A percentile compares a stretch with the other conserved stretches of the same genome.
Conservation (phyloP, 92 coral and sea anemone genomes). For the Porites evermanni region DNA sequence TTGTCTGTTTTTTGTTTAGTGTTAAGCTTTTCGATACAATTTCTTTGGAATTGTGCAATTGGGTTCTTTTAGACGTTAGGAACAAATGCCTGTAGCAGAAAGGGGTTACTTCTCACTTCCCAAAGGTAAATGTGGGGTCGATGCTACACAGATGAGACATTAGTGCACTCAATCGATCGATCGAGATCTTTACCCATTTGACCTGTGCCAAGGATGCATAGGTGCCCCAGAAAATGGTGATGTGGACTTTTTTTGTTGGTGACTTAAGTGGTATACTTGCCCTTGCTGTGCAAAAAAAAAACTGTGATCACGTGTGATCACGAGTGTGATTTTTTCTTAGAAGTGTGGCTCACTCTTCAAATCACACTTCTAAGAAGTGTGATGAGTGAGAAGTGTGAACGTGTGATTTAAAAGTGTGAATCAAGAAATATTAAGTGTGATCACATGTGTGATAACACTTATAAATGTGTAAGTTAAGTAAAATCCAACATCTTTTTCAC, state of each 20-base stretch:
- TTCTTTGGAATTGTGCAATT: conserved; percentile 55
- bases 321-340: too few relatives aligned
- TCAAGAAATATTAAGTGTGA: too few relatives aligned
- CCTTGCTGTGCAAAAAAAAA: too few relatives aligned
- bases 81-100: conserved; percentile 45
- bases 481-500: too few relatives aligned
- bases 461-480: too few relatives aligned
- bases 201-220: conserved; percentile 25
- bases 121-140: conserved; percentile 38
- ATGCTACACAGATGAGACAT: conserved; percentile 24
- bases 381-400: too few relatives aligned
- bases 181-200: conserved; percentile 38
- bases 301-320: too few relatives aligned
- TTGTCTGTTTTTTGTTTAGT: conserved; percentile 46
- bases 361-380: too few relatives aligned
- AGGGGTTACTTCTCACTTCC: conserved; percentile 41
- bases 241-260: conserved; percentile 27
- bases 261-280: conserved; percentile 26
- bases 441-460: too few relatives aligned
- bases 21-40: conserved; percentile 43
- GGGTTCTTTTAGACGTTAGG: conserved; percentile 37
- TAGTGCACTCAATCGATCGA: conserved; percentile 17
- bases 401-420: too few relatives aligned
- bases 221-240: conserved; percentile 33
- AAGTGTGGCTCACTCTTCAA: too few relatives aligned